Conservation (phyloP, 2,113 vertebrate species). For the Corvus hawaiiensis region DNA sequence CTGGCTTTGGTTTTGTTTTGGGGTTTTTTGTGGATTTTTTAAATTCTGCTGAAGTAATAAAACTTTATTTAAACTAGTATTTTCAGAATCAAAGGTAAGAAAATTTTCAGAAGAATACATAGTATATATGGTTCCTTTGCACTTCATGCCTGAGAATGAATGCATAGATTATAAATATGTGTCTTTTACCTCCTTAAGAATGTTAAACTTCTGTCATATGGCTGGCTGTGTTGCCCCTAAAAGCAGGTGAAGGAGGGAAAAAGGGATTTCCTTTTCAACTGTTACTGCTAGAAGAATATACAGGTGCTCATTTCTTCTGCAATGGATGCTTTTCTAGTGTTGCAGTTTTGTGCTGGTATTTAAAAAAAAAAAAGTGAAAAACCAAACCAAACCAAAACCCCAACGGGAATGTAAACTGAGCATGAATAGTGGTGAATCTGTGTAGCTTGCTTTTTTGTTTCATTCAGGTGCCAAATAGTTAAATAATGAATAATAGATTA, state of each 20-base stretch:
- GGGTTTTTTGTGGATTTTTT: rapidly evolving
- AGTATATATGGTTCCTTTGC: not conserved
- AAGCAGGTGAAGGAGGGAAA: not conserved
- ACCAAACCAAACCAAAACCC: not conserved
- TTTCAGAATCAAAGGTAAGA: not conserved
- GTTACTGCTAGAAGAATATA: not conserved
- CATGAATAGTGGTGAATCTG: not conserved
- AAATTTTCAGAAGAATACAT: not conserved
- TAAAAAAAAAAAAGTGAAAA: not conserved
- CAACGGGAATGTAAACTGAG: not conserved
- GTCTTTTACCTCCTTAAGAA: not conserved
- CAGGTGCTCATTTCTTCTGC: not conserved
- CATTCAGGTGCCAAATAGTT: not conserved
- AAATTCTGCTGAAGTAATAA: not conserved
- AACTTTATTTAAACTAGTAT: not conserved
- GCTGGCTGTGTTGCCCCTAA: not conserved
- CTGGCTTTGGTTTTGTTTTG: not conserved
- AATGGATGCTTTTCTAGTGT: not conserved
- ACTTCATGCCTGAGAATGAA: not conserved
- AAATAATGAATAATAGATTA: not conserved
- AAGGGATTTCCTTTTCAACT: not conserved
- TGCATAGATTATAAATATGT: not conserved
- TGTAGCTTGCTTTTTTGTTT: not conserved
- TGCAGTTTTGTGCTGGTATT: not conserved
- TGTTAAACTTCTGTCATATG: not conserved